A percentile compares a stretch with the other conserved stretches of the same genome.
These are phyloP conservation scores for Tamias sibiricus DNA, from an alignment of 2,113 vertebrate genomes.

Conservation along the genomic window DNA sequence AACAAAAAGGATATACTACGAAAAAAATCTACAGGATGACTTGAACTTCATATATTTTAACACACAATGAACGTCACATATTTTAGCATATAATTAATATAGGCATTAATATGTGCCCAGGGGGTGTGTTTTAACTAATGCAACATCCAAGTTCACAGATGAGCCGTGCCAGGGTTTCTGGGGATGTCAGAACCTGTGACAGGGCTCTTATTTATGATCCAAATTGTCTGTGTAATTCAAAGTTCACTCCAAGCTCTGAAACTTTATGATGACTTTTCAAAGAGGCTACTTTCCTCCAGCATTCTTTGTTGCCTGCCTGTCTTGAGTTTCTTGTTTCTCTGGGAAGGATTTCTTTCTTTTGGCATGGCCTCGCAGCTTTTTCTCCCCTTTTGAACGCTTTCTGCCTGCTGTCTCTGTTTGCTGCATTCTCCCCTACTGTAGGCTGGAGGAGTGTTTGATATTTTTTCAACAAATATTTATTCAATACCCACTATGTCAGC, in stretches of 20 bases:
- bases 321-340: constrained; percentile 53
- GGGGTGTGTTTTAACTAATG: background rate
- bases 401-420: background rate
- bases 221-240: constrained; percentile 24
- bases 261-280: background rate
- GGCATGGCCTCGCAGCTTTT: constrained; percentile 14
- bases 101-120: background rate
- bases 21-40: constrained; percentile 4
- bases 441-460: constrained; percentile 37
- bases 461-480: constrained; percentile 66
- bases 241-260: background rate
- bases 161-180: background rate
- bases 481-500: constrained; percentile 47
- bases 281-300: background rate
- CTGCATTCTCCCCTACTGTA: constrained; percentile 1
- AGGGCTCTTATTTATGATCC: constrained; percentile 29
- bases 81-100: background rate
- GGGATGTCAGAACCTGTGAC: background rate
- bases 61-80: background rate
- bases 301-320: constrained; percentile 18
- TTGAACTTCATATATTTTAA: constrained; percentile 27
- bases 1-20: background rate
- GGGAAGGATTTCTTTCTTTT: constrained; percentile 50
- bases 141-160: background rate
- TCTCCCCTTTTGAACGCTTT: constrained; percentile 57